phyloP scores from a whole-genome alignment of 2,888 invertebrate genomes.

The Phalangium opilio region DNA sequence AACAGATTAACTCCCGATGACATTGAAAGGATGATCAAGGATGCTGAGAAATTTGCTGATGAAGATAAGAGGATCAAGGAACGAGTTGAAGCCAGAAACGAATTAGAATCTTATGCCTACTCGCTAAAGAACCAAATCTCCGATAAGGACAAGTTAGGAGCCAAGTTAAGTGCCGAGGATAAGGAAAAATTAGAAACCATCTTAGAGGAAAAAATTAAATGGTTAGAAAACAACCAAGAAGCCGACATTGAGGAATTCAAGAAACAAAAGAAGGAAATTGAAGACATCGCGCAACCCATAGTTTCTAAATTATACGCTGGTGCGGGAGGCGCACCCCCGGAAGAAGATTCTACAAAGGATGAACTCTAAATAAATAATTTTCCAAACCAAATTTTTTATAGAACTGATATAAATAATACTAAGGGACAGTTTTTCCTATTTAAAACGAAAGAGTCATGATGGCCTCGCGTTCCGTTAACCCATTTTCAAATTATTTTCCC shows the following conservation, averaged over 20 bases:
- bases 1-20: conserved; percentile 93
- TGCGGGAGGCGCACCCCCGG: conserved; percentile 48
- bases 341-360: conserved; percentile 62
- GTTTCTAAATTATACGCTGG: conserved; percentile 90
- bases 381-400: no score
- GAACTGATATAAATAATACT: no score
- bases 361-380: conserved; percentile 14
- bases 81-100: conserved; percentile 87
- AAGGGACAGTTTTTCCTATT: no score
- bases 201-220: conserved; percentile 93
- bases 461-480: no score
- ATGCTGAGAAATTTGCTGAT: conserved; percentile 96
- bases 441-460: no score
- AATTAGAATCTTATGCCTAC: conserved; percentile 92
- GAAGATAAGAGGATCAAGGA: conserved; percentile 96
- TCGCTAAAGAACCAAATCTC: conserved; percentile 90
- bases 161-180: conserved; percentile 72
- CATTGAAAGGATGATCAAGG: conserved; percentile 97
- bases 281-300: conserved; percentile 91
- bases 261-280: conserved; percentile 82
- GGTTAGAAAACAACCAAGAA: conserved; percentile 91
- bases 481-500: no score
- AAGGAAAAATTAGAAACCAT: conserved; percentile 84
- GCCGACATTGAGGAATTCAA: conserved; percentile 83
- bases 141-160: conserved; percentile 93